These are phyloP conservation scores for Macropis europaea DNA, from an alignment of 2,888 invertebrate species.

Conservation along the genomic window DNA sequence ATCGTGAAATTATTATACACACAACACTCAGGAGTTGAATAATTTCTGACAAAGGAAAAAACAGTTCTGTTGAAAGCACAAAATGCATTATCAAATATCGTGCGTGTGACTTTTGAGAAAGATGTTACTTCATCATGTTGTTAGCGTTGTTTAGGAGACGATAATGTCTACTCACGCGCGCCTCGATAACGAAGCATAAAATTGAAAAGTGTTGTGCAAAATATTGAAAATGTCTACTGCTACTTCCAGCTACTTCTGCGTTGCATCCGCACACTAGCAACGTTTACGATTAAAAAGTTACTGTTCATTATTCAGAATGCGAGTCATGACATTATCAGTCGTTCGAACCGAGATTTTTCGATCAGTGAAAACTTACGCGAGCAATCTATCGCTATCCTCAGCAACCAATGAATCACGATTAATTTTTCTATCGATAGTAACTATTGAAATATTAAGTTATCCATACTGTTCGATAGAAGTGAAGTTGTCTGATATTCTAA, in stretches of 20 bases:
- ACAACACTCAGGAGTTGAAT: background rate
- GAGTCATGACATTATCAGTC: background rate
- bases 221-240: conserved; percentile 67
- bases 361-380: background rate
- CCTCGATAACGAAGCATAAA: conserved; percentile 48
- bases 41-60: conserved; percentile 2
- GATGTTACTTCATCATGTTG: background rate
- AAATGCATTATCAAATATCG: background rate
- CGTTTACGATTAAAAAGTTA: conserved; percentile 33
- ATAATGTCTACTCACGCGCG: conserved; percentile 44
- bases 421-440: conserved; percentile 12
- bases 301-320: background rate
- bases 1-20: background rate
- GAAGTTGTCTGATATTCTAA: background rate
- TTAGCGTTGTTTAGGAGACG: background rate
- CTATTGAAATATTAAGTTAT: conserved; percentile 13
- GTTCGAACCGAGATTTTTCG: background rate
- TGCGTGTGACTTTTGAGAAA: background rate
- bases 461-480: background rate
- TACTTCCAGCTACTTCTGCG: conserved; percentile 64
- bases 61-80: background rate
- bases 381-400: background rate
- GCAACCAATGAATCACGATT: background rate
- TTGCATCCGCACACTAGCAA: conserved; percentile 42
- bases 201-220: conserved; percentile 61